Conservation (phyloP, 2,797 vertebrate genomes). For the Yasuhikotakia modesta region DNA sequence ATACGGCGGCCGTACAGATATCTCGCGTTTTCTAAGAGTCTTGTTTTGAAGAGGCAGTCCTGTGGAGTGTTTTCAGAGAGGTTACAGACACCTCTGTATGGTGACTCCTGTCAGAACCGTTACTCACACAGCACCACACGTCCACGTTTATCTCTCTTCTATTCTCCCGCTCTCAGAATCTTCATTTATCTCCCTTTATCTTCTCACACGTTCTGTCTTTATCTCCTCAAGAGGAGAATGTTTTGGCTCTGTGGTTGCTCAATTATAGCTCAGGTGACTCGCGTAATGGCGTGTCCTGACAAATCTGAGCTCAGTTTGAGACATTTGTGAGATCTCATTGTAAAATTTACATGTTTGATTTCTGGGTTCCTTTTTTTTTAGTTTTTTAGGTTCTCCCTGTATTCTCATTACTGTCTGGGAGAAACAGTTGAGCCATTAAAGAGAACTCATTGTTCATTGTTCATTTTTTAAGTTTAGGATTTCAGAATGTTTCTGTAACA, state of each 20-base stretch:
- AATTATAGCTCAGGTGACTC: background rate
- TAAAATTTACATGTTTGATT: background rate
- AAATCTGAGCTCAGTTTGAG: too few species aligned
- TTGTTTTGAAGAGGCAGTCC: too few species aligned
- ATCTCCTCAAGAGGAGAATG: background rate
- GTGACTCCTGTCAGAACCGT: background rate
- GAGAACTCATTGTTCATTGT: too few species aligned
- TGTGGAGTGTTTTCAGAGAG: background rate
- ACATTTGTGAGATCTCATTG: background rate
- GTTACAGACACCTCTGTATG: slow-evolving; percentile 16
- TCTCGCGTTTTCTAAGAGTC: too few species aligned
- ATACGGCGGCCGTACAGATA: too few species aligned
- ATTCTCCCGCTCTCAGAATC: background rate
- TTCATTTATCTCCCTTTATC: background rate
- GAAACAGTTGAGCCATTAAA: too few species aligned
- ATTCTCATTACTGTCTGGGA: background rate
- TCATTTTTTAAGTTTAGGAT: too few species aligned
- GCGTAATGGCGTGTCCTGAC: background rate
- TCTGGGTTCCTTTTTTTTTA: background rate
- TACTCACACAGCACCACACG: slow-evolving; percentile 16
- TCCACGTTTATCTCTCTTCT: background rate
- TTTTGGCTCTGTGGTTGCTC: background rate
- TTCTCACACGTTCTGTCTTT: background rate
- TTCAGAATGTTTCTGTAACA: too few species aligned
- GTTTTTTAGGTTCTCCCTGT: background rate